Evolutionary conservation across 2,797 vertebrate species (phyloP), one percentile per base, ranked within the genome.

Genomic region (Craterocephalus amniculus): DNA sequence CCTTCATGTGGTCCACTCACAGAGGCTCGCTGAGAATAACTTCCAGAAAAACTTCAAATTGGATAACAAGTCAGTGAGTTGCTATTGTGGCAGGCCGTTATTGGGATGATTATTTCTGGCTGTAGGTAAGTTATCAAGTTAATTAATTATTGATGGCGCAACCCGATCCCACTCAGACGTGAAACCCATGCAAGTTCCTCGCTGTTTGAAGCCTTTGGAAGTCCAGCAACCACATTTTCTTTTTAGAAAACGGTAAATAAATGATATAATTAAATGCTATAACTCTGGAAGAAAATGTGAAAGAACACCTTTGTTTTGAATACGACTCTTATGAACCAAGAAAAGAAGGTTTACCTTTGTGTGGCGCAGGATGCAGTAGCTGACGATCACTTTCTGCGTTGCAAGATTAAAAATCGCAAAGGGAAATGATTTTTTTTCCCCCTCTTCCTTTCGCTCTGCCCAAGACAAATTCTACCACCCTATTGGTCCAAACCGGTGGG

Each of bases 401-500:
- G 88, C 74, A 92, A 91, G 94, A 96, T 92, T 93, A 89, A 94
- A 94, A 95, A 91, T 90, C 87, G 84, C 83, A 67, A 92, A 89
- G 88, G 88, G 86, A 91, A 88, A 92, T 92, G n/a, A 67, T 86
- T 82, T 84, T 83, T 82, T 76, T 76, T 55, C 56, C 45, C 57
- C 54, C 63, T 66, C 78, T 87, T 81, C 73, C 73, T 91, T 91
- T 92, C 40, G 87, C 85, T 92, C 87, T 89, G 83, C 86, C 88
- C 78, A 86, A 63, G 59, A 92, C 88, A 76, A 90, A 91, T 89
- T 68, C 85, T 57, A 80, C 88, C 92, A 73, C 90, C 92, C 89
- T 88, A 97, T 96, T 97, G 96, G 97, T 91, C 91, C 79, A 58
- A 82, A 22, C 76, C 80, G 84, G 70, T 63, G 57, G 86, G 92